Base-by-base conservation (phyloP, 2,888 invertebrate genomes). In the Scaptodrosophila latifasciaeformis region DNA sequence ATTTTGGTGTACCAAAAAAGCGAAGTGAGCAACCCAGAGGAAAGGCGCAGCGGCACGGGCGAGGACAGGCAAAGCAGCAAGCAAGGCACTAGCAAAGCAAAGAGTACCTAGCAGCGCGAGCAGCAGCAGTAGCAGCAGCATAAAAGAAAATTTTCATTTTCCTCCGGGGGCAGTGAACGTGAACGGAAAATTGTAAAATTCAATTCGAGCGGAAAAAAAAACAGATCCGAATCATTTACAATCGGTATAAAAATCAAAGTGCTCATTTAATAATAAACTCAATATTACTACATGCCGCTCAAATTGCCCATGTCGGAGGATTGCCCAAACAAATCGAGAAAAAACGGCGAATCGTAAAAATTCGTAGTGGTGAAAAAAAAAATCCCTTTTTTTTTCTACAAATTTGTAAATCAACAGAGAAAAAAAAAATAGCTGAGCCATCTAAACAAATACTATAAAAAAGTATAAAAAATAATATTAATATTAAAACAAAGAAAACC, bases 1-100 rank as follows among this genome's bases (percentile, higher is more conserved):
- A 82, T 84, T 84, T 84, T 83, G 78, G 85, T 84, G 85, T 84
- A 85, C 85, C 68, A 84, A 84, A 84, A 82, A 82, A 81, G 65
- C 58, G 66, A 75, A 68, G 67, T 54, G 64, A 59, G 18, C 39
- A 54, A 61, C 54, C n/a, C 29, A 65, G 60, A 63, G 64, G 57
- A 65, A 71, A 70, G 65, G 55, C n/a, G n/a, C 59, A 67, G 57
- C 59, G 49, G 62, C 58, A 63, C 62, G 76, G 67, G 62, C 64
- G 48, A 68, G 62, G 56, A 74, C 51, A 52, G 59, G 55, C 65
- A 51, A 49, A 43, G 27, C 46, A 49, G 46, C 50, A 49, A 48
- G n/a, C n/a, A 54, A 54, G 58, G 54, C 31, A 47, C 45, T 47
- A 55, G 49, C 53, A 48, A 63, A 60, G 54, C 53, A 54, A 55